phyloP scores from a whole-genome alignment of 2,113 vertebrate genomes.

The Opisthocomus hoazin region DNA sequence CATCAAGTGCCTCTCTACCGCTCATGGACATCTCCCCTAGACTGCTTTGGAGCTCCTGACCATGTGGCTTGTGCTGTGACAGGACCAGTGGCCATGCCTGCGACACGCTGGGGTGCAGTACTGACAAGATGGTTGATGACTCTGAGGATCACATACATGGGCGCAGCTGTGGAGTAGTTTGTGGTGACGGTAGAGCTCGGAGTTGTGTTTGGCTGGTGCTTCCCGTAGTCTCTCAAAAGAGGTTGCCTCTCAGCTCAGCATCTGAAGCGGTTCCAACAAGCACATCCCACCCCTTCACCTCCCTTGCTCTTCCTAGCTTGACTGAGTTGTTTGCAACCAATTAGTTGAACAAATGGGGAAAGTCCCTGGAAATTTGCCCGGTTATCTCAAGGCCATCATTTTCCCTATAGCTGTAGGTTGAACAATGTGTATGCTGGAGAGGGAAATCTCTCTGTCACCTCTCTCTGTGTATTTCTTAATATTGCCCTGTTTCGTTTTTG shows the following conservation, averaged over 20 bases:
- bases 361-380: neutral
- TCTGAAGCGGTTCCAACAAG: neutral
- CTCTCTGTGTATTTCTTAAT: neutral
- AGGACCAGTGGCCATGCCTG: neutral
- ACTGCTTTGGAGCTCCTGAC: neutral
- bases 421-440: neutral
- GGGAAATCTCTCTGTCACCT: neutral
- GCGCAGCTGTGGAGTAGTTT: neutral
- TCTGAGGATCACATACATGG: accelerated
- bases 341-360: neutral
- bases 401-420: neutral
- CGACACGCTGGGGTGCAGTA: too few relatives aligned
- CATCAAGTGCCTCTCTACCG: neutral
- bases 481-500: neutral
- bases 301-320: neutral
- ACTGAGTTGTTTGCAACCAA: neutral
- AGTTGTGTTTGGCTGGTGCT: neutral
- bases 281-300: neutral
- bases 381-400: neutral
- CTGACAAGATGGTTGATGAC: too few relatives aligned
- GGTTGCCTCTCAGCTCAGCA: neutral
- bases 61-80: neutral
- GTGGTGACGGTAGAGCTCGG: neutral
- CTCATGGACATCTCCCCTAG: neutral
- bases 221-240: neutral